Evolutionary conservation across 2,113 vertebrate genomes (phyloP), one percentile per base, ranked within the genome.

Genomic region (Paedocypris sp.): DNA sequence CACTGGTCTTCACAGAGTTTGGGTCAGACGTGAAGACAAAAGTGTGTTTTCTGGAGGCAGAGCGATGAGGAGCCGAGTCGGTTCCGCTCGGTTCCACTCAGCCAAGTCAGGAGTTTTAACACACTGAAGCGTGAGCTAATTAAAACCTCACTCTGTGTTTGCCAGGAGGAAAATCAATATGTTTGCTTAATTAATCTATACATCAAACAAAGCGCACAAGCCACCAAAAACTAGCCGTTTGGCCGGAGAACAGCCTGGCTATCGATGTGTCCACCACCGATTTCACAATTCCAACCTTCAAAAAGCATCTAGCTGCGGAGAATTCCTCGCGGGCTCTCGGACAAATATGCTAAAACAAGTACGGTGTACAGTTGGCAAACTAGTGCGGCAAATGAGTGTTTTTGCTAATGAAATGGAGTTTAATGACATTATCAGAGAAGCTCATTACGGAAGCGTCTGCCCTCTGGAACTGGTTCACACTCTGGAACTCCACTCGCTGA

Each of bases 391-490:
- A 36, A 49, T 35, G 58, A 28, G 12, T 28, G 33, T 31, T 48
- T 42, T 23, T 35, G 46, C 38, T 78, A 76, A 81, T 83, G 76
- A 73, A 79, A 79, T 80, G 58, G 62, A 72, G 77, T 64, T 64
- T 41, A 64, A 52, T 68, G 45, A 54, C 58, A 64, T 53, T 72
- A 82, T 46, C 62, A 60, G 69, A 68, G 69, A 78, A 77, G 66
- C 68, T 68, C 63, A 75, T 70, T 64, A 63, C 70, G 73, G 74
- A 73, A 76, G 76, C 66, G 74, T 73, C 69, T 74, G 79, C 77
- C 75, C 73, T 66, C 74, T 70, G 74, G 75, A 82, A 81, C 79
- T 77, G 71, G 63, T 79, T 86, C 80, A 80, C 85, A 85, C 78
- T 71, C 31, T 82, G 57, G 75, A 79, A 67, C 63, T 73, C 67